Evolutionary conservation across 2,888 invertebrate genomes (phyloP).

Genomic region (Himalopsyche kuldschensis): DNA sequence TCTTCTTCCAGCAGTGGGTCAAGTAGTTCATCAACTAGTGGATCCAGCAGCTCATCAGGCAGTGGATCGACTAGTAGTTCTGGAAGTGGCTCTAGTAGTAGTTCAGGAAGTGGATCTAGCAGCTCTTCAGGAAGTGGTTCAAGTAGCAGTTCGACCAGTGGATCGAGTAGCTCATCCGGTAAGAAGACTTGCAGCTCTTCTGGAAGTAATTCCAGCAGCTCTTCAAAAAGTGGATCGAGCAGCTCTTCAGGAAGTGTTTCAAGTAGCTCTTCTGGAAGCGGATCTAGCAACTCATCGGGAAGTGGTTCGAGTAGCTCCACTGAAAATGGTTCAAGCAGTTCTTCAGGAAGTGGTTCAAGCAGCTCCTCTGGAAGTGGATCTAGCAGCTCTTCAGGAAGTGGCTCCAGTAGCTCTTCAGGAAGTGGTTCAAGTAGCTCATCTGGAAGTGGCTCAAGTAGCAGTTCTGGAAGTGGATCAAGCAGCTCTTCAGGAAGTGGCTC

Average conservation of each 20-base stretch:
- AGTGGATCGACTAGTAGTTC: background rate
- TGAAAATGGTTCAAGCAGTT: background rate
- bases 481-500: background rate
- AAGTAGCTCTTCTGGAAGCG: background rate
- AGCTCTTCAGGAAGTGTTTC: background rate
- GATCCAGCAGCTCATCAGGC: background rate
- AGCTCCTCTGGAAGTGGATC: background rate
- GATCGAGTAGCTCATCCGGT: too few relatives aligned
- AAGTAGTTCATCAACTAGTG: background rate
- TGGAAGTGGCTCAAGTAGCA: background rate
- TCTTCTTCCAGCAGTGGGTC: background rate
- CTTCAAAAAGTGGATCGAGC: background rate
- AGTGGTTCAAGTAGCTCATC: background rate
- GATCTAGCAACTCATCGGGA: background rate
- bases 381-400: background rate
- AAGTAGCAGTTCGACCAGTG: too few relatives aligned
- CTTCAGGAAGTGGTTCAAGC: background rate
- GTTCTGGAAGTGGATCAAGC: background rate
- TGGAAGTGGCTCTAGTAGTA: background rate
- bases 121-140: background rate
- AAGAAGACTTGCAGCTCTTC: background rate
- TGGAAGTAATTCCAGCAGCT: background rate
- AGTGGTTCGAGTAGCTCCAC: too few relatives aligned
- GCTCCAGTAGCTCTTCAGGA: background rate
- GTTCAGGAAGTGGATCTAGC: background rate